A percentile compares a stretch with the other conserved stretches of the same genome.
These are phyloP conservation scores for Andrena trimmerana DNA, from an alignment of 2,888 invertebrate genomes.

Conservation along the genomic window DNA sequence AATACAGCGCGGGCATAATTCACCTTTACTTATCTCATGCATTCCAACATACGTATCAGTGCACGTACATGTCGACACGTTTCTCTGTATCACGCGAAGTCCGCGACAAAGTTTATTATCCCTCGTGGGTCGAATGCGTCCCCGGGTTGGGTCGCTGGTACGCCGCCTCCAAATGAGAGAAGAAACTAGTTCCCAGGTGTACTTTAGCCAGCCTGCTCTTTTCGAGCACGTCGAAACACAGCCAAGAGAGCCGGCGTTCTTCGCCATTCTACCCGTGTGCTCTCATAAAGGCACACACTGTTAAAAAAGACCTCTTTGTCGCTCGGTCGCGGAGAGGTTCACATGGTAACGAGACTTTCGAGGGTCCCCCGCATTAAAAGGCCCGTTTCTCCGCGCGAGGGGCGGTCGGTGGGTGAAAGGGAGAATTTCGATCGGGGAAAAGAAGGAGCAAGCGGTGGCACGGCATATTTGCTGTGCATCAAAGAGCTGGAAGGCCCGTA, in stretches of 20 bases:
- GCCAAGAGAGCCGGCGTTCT: constrained; percentile 1
- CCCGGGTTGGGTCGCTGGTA: background rate
- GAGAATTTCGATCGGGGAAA: constrained; percentile 5
- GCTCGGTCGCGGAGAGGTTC: constrained; percentile 22
- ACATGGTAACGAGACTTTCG: constrained; percentile 66
- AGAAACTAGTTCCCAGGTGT: constrained; percentile 36
- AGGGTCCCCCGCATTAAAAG: constrained; percentile 63
- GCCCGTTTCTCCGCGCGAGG: constrained; percentile 31
- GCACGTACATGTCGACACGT: constrained; percentile 4
- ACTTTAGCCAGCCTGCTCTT: constrained; percentile 42
- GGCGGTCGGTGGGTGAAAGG: background rate
- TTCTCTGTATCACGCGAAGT: background rate
- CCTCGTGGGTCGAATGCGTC: constrained; percentile 6
- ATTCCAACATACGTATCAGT: too few species aligned
- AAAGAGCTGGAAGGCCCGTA: constrained; percentile 56
- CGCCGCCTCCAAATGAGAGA: constrained; percentile 18
- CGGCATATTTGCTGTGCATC: constrained; percentile 67
- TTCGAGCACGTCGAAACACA: constrained; percentile 38
- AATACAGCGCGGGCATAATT: constrained; percentile 8
- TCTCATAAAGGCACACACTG: constrained; percentile 60
- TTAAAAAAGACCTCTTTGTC: constrained; percentile 58
- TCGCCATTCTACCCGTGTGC: constrained; percentile 38
- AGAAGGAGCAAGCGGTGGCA: constrained; percentile 35
- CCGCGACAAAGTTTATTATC: constrained; percentile 35
- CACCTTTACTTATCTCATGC: too few species aligned